phyloP scores from a whole-genome alignment of 2,113 vertebrate genomes.

The Phaethornis superciliosus region DNA sequence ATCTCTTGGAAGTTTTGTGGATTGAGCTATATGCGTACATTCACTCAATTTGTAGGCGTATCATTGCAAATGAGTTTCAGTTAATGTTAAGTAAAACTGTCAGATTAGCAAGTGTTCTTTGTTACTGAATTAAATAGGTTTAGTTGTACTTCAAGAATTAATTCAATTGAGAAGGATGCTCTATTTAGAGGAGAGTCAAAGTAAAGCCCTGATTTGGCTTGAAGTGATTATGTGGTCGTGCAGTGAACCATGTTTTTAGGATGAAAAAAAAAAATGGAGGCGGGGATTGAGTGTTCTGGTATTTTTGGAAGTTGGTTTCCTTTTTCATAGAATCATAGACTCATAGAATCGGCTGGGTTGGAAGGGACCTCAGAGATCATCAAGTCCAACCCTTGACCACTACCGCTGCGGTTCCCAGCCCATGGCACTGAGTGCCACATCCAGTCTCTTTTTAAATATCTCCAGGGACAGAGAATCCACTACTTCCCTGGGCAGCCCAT shows the following conservation, averaged over 20 bases:
- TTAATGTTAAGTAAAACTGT: neutral
- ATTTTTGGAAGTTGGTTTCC: neutral
- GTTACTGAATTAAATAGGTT: neutral
- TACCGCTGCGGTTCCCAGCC: too few species aligned
- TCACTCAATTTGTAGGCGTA: neutral
- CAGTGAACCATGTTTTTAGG: neutral
- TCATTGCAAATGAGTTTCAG: neutral
- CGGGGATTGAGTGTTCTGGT: neutral
- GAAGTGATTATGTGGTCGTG: neutral
- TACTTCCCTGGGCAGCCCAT: too few species aligned
- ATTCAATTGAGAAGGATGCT: neutral
- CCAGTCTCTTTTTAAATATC: too few species aligned
- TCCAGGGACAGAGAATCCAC: too few species aligned
- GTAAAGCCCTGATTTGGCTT: neutral
- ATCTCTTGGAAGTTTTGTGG: neutral
- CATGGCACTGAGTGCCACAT: too few species aligned
- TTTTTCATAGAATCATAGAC: too few species aligned
- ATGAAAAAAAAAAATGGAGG: neutral
- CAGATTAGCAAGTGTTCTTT: neutral
- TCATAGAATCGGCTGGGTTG: too few species aligned
- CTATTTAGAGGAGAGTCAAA: neutral
- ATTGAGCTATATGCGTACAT: neutral
- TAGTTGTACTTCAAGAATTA: neutral
- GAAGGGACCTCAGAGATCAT: too few species aligned
- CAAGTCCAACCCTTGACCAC: too few species aligned